A percentile compares a stretch with the other conserved stretches of the same genome.
phyloP scores from a whole-genome alignment of 2,113 vertebrate genomes.

The Gopherus evgoodei region DNA sequence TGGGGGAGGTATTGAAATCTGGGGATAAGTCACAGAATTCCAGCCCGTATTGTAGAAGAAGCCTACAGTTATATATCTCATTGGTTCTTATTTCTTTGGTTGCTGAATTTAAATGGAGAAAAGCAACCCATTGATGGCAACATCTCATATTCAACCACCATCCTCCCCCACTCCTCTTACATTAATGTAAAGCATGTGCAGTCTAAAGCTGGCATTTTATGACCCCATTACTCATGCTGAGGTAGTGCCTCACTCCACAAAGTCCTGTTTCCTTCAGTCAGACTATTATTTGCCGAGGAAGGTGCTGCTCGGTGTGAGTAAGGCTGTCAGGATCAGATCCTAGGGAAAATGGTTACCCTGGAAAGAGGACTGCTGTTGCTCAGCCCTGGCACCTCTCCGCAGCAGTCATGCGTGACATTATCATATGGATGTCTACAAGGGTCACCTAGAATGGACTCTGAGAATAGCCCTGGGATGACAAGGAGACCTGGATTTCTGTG shows the following conservation, averaged over 20 bases:
- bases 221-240: background rate
- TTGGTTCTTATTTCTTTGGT: conserved; percentile 15
- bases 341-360: background rate
- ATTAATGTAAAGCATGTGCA: background rate
- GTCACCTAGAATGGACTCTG: background rate
- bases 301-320: background rate
- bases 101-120: conserved; percentile 19
- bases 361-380: background rate
- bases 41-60: conserved; percentile 36
- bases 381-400: background rate
- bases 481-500: background rate
- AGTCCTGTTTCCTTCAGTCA: background rate
- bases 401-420: accelerated
- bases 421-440: background rate
- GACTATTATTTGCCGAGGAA: background rate
- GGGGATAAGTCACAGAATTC: conserved; percentile 68
- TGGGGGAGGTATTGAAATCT: conserved; percentile 70
- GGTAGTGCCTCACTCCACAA: background rate
- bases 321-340: background rate
- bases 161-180: conserved; percentile 9
- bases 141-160: background rate
- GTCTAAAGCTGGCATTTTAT: background rate
- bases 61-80: conserved; percentile 2
- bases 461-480: background rate
- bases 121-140: background rate